Base-by-base conservation (phyloP, 2,888 invertebrate species). In the Protonemura montana region DNA sequence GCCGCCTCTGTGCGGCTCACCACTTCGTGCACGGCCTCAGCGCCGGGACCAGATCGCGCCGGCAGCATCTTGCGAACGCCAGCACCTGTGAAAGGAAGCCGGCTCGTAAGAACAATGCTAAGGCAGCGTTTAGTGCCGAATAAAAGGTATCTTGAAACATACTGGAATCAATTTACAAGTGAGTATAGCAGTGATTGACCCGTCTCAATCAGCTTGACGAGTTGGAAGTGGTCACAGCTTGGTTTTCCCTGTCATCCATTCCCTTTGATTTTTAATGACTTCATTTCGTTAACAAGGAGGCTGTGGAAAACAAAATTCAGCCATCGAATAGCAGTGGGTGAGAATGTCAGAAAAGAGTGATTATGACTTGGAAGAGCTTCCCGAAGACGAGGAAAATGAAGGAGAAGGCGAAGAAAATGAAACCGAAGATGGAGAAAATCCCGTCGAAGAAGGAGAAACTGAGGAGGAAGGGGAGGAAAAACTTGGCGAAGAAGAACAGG, bases 21-120 rank as follows among this genome's bases (percentile, higher is more conserved):
- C n/a, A 30, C 21, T 21, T 86, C 83, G 78, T 85, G 85, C n/a
- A n/a, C 90, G 89, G 82, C 89, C 89, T 90, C 92, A 89, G 80
- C n/a, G 7, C 30, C 42, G 7, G 7, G 59, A 21, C 93, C 89
- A 21, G 92, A 93, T 83, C 95, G 93, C 82, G 96, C 95, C 21
- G 97, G 97, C 87, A 97, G 92, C 0, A 95, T 95, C 91, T 97
- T 97, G 88, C 97, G 94, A 0, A 97, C 95, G 1, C 96, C 96
- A 41, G 95, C 95, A 1, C 95, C 94, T 93, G 88, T 5, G 21
- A 10, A 13, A 13, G 16, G 21, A 35, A 3, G 35, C 3, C 5
- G 10, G 10, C 3, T 6, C 35, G 3, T 35, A 3, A 35, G 35
- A 3, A 10, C 35, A 35, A 35, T 35, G 35, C 35, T 3, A 35